These are phyloP conservation scores for Steinernema scapterisci DNA, from an alignment of 2,888 invertebrate species.

Conservation along the genomic window DNA sequence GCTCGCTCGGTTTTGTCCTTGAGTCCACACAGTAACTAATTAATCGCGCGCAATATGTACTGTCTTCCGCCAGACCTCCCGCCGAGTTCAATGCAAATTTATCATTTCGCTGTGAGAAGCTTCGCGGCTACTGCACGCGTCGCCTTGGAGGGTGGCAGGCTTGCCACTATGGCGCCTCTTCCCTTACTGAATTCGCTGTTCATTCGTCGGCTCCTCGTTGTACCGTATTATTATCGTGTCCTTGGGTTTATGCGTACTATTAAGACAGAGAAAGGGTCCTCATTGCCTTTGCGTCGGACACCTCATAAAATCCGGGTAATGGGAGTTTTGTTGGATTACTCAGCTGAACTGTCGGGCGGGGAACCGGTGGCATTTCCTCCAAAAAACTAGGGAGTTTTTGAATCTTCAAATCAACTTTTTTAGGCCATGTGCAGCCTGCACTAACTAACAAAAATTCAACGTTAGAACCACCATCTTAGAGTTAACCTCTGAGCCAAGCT, in stretches of 20 bases:
- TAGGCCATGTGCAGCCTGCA: too few species aligned
- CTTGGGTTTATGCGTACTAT: constrained; percentile 16
- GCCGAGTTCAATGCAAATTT: constrained; percentile 27
- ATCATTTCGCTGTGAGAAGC: constrained; percentile 25
- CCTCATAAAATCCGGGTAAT: constrained; percentile 11
- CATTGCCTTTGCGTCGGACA: neutral
- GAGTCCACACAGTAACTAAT: neutral
- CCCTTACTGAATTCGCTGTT: neutral
- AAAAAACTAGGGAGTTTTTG: neutral
- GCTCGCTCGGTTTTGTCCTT: neutral
- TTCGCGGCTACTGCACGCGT: constrained; percentile 8
- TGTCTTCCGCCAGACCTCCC: constrained; percentile 21
- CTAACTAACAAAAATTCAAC: too few species aligned
- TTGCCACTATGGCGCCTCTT: neutral
- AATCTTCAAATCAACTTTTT: too few species aligned
- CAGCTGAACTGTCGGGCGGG: neutral
- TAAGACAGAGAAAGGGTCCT: neutral
- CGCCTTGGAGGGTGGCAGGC: too few species aligned
- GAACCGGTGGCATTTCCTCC: neutral
- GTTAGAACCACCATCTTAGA: too few species aligned
- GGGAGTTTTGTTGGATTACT: constrained; percentile 5
- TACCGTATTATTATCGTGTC: constrained; percentile 30
- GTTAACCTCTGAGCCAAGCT: too few species aligned
- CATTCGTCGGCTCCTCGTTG: constrained; percentile 7
- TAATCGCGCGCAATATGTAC: constrained; percentile 30